Conservation (phyloP, 1,140 invertebrate genomes). For the Calosoma granatense region DNA sequence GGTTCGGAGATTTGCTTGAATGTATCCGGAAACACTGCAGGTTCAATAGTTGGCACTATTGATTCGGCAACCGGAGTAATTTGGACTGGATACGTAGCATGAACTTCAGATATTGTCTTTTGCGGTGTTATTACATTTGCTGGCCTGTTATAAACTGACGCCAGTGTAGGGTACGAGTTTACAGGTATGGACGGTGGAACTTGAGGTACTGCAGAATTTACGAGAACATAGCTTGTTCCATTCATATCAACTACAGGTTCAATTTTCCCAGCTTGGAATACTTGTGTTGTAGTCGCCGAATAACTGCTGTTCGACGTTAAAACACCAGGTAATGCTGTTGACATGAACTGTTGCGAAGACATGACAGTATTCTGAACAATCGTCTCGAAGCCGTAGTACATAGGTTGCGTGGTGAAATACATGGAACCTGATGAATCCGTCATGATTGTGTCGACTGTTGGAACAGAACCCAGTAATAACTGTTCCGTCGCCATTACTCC, state of each 20-base stretch:
- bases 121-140: slow-evolving; percentile 12
- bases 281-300: slow-evolving; percentile 68
- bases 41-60: slow-evolving; percentile 15
- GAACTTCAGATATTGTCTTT: not conserved
- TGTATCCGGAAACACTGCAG: slow-evolving; percentile 15
- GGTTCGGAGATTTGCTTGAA: no score
- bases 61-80: not conserved
- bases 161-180: slow-evolving; percentile 22
- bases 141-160: slow-evolving; percentile 13
- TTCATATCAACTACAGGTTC: slow-evolving; percentile 66
- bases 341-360: slow-evolving; percentile 72
- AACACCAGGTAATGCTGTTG: slow-evolving; percentile 63
- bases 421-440: slow-evolving; percentile 31
- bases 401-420: slow-evolving; percentile 44
- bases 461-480: slow-evolving; percentile 51
- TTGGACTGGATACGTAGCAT: slow-evolving; percentile 7
- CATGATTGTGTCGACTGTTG: slow-evolving; percentile 46
- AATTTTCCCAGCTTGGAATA: slow-evolving; percentile 71
- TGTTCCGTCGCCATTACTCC: slow-evolving; percentile 44
- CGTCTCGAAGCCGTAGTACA: slow-evolving; percentile 71
- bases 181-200: slow-evolving; percentile 21
- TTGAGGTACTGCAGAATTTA: slow-evolving; percentile 37
- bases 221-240: slow-evolving; percentile 53
- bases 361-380: slow-evolving; percentile 77
- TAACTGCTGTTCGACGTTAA: slow-evolving; percentile 67